Evolutionary conservation across 2,888 invertebrate species (phyloP), one percentile per base, ranked within the genome.

Genomic region (Iselma pallidipennis): DNA sequence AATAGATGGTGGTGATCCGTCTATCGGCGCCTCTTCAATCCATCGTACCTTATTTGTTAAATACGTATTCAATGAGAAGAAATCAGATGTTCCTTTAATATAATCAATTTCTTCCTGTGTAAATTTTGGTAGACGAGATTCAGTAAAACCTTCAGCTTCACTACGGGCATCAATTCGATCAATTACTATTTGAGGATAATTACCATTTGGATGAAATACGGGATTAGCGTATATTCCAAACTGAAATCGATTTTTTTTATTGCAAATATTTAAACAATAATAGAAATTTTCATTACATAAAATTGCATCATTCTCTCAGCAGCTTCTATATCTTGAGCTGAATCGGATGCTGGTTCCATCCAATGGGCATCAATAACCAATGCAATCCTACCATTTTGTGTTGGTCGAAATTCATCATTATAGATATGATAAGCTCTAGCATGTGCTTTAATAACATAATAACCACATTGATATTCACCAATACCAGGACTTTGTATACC

Each of bases 141-240:
- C 80, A 0, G 78, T 74, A 69, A 83, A 88, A 4, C 86, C 85
- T 74, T 89, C 87, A 10, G 78, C 76, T 51, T 77, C 81, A 61
- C 89, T 89, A 42, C 85, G 82, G 1, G 81, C 79, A 51, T 81
- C 83, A 26, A 67, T 56, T 2, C 84, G 80, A 23, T 82, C 78
- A 52, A 86, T 84, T 88, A 90, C 89, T 0, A 86, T 71, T 29
- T 82, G 77, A 0, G 90, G 89, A 74, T 89, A 90, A 77, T 89
- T 86, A 1, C 89, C 89, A 0, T 77, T 71, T 19, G 29, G 21
- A 0, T 76, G 71, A 52, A 80, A 76, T 42, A 90, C 87, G 1
- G 90, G 88, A 75, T 89, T 83, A 0, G 85, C 85, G 71, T 86
- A 87, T 88, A 88, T 88, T 28, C 88, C 88, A 55, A 87, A 82